Evolutionary conservation across 2,888 invertebrate species (phyloP), one percentile per base, ranked within the genome.

Genomic region (Prostheceraeus crozeri): DNA sequence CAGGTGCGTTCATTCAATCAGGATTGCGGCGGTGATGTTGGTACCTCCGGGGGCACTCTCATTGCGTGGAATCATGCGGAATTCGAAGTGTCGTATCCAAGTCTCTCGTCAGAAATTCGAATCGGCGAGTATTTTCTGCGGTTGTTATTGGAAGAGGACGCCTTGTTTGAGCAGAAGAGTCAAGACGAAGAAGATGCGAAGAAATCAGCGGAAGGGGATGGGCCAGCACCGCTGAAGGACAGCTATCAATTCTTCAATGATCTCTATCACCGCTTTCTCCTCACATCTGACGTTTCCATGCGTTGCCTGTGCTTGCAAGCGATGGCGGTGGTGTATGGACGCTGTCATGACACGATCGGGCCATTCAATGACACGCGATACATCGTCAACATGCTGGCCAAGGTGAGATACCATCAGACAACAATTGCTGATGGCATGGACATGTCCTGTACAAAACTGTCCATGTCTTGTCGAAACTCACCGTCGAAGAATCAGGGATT

Each of bases 281-380:
- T 96, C 62, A 88, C 21, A 16, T 28, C 52, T 21, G 14, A 35
- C 11, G 33, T 57, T n/a, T 87, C 88, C 76, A 89, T 98, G 87
- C 91, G 91, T 73, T 91, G 93, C 72, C 86, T 91, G 83, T 98
- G 96, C 72, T 81, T 98, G 63, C 91, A 93, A 79, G 94, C 96
- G 0, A 87, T 98, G 87, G 85, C 91, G 25, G 88, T 98, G 69
- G 94, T 98, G 1, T 98, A 98, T 76, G 88, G 86, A n/a, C 81
- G 89, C 64, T 94, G 96, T 78, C 86, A 84, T 75, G 88, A 90
- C 75, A 90, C 93, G 74, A 96, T 99, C 67, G 96, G 96, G 0
- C 85, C 86, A 11, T 98, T 99, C 75, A 87, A 88, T 69, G 98
- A 98, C 76, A 89, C 93, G 67, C 88, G 88, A 72, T 91, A 89